A percentile compares a stretch with the other conserved stretches of the same genome.
Conservation (phyloP, 2,888 invertebrate genomes). For the Cybosia mesomella region DNA sequence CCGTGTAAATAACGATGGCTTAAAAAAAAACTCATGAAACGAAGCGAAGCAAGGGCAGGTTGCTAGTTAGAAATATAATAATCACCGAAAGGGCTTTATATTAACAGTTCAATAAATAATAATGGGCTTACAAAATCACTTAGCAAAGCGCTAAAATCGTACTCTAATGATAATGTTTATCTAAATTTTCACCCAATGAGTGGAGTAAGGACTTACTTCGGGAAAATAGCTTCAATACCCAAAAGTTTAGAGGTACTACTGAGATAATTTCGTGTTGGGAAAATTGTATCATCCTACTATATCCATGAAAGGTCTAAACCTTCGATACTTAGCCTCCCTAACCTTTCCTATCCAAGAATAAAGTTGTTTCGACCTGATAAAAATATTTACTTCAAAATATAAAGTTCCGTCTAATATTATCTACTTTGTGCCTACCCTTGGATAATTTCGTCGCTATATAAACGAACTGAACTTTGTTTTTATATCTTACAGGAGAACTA, state of each 20-base stretch:
- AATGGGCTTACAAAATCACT: conserved; percentile 4
- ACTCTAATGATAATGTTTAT: neutral
- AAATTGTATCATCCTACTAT: neutral
- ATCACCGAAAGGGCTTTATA: conserved; percentile 8
- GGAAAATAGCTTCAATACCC: conserved; percentile 1
- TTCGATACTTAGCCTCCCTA: neutral
- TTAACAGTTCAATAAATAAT: neutral
- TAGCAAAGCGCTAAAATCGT: conserved; percentile 27
- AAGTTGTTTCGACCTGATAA: neutral
- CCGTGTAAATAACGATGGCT: too few relatives aligned
- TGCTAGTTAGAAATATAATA: neutral
- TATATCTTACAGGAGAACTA: neutral
- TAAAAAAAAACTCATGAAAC: too few relatives aligned
- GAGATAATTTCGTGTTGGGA: neutral
- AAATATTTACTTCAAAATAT: conserved; percentile 1
- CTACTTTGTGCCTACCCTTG: neutral
- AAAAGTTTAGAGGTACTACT: neutral
- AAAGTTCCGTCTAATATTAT: neutral
- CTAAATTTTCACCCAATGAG: conserved; percentile 4
- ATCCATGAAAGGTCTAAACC: neutral
- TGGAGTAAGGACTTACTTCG: conserved; percentile 4
- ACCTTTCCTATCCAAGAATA: neutral
- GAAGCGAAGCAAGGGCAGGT: too few relatives aligned
- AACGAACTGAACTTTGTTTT: neutral
- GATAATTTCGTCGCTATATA: neutral